Conservation (phyloP, 2,113 vertebrate genomes). For the Charina bottae region DNA sequence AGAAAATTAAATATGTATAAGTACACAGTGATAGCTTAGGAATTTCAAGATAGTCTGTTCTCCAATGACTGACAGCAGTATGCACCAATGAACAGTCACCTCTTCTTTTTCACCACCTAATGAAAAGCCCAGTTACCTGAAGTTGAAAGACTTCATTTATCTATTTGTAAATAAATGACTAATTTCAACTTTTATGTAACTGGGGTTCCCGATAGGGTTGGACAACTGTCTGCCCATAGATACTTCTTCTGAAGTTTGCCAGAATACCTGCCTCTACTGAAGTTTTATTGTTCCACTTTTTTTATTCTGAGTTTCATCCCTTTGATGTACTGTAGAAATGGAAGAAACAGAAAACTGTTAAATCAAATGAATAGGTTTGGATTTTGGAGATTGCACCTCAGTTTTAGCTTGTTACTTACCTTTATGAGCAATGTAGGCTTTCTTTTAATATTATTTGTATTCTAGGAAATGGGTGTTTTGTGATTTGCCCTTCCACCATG, state of each 20-base stretch:
- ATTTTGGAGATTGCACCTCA: neutral
- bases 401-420: neutral
- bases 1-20: neutral
- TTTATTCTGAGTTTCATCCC: neutral
- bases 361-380: neutral
- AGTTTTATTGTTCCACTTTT: neutral
- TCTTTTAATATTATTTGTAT: neutral
- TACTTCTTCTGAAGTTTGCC: neutral
- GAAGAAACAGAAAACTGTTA: neutral
- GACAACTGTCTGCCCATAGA: neutral
- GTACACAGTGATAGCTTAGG: neutral
- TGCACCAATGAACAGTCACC: neutral
- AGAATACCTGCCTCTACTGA: neutral
- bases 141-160: neutral
- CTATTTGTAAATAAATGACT: neutral
- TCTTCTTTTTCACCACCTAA: neutral
- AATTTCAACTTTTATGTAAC: neutral
- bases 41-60: neutral
- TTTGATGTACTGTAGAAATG: neutral
- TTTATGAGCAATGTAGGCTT: neutral
- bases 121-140: neutral
- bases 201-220: neutral
- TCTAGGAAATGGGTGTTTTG: neutral
- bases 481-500: neutral
- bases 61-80: neutral